These are phyloP conservation scores for Luidia sarsii DNA, from an alignment of 53 echinoderm and acorn worm species.

Conservation along the genomic window DNA sequence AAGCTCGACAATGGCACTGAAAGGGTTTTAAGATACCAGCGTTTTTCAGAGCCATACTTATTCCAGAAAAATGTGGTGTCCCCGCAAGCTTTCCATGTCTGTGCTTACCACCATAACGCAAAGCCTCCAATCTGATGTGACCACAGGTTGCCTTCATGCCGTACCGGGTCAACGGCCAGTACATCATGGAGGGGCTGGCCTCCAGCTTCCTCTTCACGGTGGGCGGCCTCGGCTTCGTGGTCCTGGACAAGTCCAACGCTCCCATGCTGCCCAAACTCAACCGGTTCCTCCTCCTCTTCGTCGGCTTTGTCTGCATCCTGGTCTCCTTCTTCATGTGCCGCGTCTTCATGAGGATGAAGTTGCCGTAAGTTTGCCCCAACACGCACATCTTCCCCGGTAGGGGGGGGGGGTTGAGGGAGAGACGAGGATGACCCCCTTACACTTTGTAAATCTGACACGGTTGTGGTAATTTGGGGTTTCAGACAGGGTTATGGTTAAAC, in stretches of 20 bases:
- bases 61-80: too few species aligned
- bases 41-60: too few species aligned
- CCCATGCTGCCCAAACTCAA: constrained; percentile 92
- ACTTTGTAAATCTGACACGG: too few species aligned
- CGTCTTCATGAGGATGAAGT: constrained; percentile 99
- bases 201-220: constrained; percentile 96
- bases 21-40: too few species aligned
- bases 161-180: constrained; percentile 98
- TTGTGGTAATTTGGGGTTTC: too few species aligned
- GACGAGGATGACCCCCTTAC: too few species aligned
- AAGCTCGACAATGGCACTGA: too few species aligned
- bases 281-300: constrained; percentile 88
- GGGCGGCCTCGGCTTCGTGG: constrained; percentile 95
- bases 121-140: constrained; percentile 1
- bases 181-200: constrained; percentile 99
- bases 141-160: constrained; percentile 98
- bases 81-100: too few species aligned
- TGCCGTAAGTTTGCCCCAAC: constrained; percentile 97
- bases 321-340: constrained; percentile 98
- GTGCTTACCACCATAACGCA: too few species aligned
- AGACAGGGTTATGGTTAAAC: too few species aligned
- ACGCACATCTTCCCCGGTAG: too few species aligned
- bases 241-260: constrained; percentile 93
- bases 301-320: constrained; percentile 88
- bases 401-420: too few species aligned